A percentile compares a stretch with the other conserved stretches of the same genome.
Conservation (phyloP, 2,888 invertebrate species). For the Lymantria monacha region DNA sequence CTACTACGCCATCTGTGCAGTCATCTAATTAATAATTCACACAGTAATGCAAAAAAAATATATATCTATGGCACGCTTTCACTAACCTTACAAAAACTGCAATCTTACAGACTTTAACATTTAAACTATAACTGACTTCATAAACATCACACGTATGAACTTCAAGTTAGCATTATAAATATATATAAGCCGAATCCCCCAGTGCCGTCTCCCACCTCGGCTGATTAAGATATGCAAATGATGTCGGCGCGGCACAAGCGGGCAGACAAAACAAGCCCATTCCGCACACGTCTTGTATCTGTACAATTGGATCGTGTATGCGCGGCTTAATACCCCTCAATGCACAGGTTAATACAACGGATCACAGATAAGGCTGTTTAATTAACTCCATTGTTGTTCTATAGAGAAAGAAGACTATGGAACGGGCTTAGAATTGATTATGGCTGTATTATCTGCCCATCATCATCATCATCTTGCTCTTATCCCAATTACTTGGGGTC, state of each 20-base stretch:
- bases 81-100: no score
- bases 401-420: constrained; percentile 2
- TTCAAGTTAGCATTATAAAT: constrained; percentile 34
- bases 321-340: constrained; percentile 26
- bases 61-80: no score
- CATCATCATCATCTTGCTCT: no score
- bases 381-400: constrained; percentile 22
- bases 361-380: constrained; percentile 20
- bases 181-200: constrained; percentile 29
- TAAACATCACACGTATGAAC: constrained; percentile 1
- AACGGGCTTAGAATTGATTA: background rate
- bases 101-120: no score
- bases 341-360: constrained; percentile 9
- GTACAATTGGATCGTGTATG: constrained; percentile 30
- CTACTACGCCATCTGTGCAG: no score
- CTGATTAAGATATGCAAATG: constrained; percentile 57
- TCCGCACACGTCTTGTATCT: constrained; percentile 30
- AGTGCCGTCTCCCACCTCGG: constrained; percentile 28
- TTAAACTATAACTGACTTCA: no score
- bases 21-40: no score
- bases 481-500: no score
- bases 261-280: constrained; percentile 37
- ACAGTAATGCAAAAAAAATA: no score
- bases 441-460: no score
- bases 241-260: constrained; percentile 35